Evolutionary conservation across 2,888 invertebrate species (phyloP).

Genomic region (Brenthis hecate): DNA sequence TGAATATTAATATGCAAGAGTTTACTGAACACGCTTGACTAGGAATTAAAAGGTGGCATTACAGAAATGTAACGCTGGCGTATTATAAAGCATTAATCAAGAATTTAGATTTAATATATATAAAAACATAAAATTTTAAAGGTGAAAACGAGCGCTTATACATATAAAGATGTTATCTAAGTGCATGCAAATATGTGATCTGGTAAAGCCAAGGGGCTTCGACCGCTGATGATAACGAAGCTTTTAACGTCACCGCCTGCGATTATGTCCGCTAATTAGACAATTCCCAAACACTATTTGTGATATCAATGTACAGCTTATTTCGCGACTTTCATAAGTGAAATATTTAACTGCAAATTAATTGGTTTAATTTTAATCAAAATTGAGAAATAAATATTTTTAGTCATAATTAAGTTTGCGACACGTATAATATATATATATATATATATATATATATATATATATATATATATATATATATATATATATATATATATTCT

Average conservation of each 20-base stretch:
- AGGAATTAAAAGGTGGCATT: not conserved
- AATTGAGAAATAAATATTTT: no score
- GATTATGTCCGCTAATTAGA: conserved; percentile 48
- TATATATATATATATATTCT: no score
- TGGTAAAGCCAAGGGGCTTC: conserved; percentile 70
- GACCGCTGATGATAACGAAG: conserved; percentile 61
- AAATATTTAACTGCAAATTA: not conserved
- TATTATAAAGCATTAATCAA: not conserved
- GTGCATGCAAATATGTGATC: conserved; percentile 68
- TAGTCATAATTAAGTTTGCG: no score
- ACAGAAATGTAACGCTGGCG: not conserved
- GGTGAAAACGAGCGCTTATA: conserved; percentile 47
- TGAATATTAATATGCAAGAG: conserved; percentile 63
- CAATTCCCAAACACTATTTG: conserved; percentile 30
- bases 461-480: no score
- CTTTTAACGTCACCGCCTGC: conserved; percentile 46
- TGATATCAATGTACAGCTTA: conserved; percentile 7
- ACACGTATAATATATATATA: no score
- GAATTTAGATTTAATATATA: not conserved
- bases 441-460: no score
- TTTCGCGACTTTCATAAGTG: not conserved
- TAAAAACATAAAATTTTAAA: conserved; percentile 34
- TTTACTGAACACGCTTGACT: conserved; percentile 24
- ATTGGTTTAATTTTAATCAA: not conserved
- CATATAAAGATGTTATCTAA: conserved; percentile 66